These are phyloP conservation scores for Fragum whitleyi DNA, from an alignment of 2,888 invertebrate species.

Conservation along the genomic window DNA sequence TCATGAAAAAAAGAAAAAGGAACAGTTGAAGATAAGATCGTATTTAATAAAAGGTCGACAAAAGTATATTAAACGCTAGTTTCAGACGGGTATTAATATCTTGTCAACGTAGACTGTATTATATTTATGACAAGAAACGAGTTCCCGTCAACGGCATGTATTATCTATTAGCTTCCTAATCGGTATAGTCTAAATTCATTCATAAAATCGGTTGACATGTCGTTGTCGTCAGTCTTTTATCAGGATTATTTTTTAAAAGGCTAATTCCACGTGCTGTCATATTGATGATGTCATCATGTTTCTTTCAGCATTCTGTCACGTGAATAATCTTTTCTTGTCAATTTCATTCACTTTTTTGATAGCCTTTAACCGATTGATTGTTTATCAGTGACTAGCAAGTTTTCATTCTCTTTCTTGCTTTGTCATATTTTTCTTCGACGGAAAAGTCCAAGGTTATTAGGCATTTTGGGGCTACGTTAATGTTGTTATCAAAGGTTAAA, in stretches of 20 bases:
- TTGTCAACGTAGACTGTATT: background rate
- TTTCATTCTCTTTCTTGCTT: background rate
- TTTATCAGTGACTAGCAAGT: background rate
- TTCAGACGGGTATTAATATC: background rate
- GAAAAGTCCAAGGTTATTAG: no score
- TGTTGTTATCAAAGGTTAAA: no score
- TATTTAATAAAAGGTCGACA: no score
- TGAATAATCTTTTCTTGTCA: constrained; percentile 23
- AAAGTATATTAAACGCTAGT: background rate
- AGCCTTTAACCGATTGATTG: constrained; percentile 10
- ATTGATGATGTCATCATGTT: constrained; percentile 30
- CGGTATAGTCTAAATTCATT: constrained; percentile 15
- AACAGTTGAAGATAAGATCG: no score
- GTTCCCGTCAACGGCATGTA: background rate
- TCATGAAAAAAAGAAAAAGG: no score
- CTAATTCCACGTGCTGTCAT: constrained; percentile 15
- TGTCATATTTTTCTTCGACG: background rate
- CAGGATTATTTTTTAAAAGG: background rate
- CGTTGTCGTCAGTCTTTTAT: background rate
- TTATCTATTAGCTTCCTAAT: constrained; percentile 5
- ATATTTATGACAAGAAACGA: background rate
- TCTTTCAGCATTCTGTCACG: constrained; percentile 26
- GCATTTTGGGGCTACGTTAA: no score
- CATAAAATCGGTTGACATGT: background rate
- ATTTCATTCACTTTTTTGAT: constrained; percentile 24